Conservation (phyloP, 2,797 vertebrate genomes). For the Myripristis murdjan region DNA sequence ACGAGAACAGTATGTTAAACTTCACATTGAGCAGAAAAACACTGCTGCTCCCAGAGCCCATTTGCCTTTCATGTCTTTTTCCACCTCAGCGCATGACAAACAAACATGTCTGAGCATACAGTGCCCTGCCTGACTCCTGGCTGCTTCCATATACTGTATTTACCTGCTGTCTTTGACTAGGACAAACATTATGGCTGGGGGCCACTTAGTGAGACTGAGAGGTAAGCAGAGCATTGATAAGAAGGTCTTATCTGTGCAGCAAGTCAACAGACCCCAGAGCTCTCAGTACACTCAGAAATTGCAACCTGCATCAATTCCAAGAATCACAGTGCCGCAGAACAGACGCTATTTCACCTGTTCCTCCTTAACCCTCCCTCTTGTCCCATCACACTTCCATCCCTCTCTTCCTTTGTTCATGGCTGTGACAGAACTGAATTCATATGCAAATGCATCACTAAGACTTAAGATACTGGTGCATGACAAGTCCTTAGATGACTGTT, state of each 20-base stretch:
- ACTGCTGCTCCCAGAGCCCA: slow-evolving; percentile 1
- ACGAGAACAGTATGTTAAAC: slow-evolving; percentile 27
- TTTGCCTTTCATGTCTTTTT: slow-evolving; percentile 59
- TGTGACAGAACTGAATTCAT: slow-evolving; percentile 25
- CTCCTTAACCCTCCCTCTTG: slow-evolving; percentile 4
- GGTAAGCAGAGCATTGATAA: slow-evolving; percentile 60
- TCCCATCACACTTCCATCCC: slow-evolving; percentile 27
- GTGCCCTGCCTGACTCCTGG: slow-evolving; percentile 36
- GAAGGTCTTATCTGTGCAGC: slow-evolving; percentile 68
- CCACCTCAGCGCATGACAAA: slow-evolving; percentile 70
- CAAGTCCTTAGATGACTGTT: slow-evolving; percentile 61
- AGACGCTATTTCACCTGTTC: slow-evolving; percentile 44
- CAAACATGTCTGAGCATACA: slow-evolving; percentile 53
- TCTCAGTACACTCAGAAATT: slow-evolving; percentile 48
- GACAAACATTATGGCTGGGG: slow-evolving; percentile 64
- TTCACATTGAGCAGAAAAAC: slow-evolving; percentile 37
- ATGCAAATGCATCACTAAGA: slow-evolving; percentile 19
- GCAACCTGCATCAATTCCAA: slow-evolving; percentile 68
- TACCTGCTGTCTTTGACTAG: slow-evolving; percentile 59
- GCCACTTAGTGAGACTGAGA: slow-evolving; percentile 71
- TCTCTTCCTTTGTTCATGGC: slow-evolving; percentile 32
- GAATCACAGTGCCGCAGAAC: slow-evolving; percentile 50
- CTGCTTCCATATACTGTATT: slow-evolving; percentile 41
- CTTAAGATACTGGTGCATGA: slow-evolving; percentile 36
- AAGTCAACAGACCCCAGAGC: slow-evolving; percentile 64